These are phyloP conservation scores for Latrodectus hesperus DNA, from an alignment of 2,888 invertebrate genomes.

Conservation along the genomic window DNA sequence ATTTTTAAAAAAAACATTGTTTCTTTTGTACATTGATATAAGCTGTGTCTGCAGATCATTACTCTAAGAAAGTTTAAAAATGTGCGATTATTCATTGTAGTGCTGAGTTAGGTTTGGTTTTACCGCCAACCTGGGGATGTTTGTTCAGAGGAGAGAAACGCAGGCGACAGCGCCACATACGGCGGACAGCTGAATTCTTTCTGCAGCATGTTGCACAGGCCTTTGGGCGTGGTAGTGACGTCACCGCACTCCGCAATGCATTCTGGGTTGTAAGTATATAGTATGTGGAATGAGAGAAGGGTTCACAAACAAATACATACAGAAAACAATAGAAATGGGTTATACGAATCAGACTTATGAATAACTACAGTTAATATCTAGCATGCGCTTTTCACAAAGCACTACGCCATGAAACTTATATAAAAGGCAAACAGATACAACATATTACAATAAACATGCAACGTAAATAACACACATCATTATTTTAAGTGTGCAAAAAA, in stretches of 20 bases:
- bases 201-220: slow-evolving; percentile 72
- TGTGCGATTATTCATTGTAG: slow-evolving; percentile 40
- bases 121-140: slow-evolving; percentile 69
- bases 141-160: slow-evolving; percentile 67
- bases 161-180: slow-evolving; percentile 71
- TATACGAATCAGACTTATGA: slow-evolving; percentile 7
- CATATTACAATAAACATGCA: slow-evolving; percentile 56
- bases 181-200: slow-evolving; percentile 72
- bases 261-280: slow-evolving; percentile 49
- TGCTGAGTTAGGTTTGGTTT: slow-evolving; percentile 53
- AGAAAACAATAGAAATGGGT: slow-evolving; percentile 45
- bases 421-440: neutral
- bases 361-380: slow-evolving; percentile 38
- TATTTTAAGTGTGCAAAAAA: no score
- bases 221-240: slow-evolving; percentile 70
- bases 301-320: slow-evolving; percentile 48
- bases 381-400: slow-evolving; percentile 46
- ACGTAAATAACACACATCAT: neutral
- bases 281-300: slow-evolving; percentile 28
- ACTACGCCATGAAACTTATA: slow-evolving; percentile 24
- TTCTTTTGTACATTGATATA: no score
- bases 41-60: no score
- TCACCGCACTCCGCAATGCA: slow-evolving; percentile 67
- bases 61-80: slow-evolving; percentile 3
- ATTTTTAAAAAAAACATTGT: no score